Percentiles rank a stretch among this genome's conserved stretches.
Conservation (phyloP, 1,140 invertebrate genomes). For the Amphibalanus amphitrite region DNA sequence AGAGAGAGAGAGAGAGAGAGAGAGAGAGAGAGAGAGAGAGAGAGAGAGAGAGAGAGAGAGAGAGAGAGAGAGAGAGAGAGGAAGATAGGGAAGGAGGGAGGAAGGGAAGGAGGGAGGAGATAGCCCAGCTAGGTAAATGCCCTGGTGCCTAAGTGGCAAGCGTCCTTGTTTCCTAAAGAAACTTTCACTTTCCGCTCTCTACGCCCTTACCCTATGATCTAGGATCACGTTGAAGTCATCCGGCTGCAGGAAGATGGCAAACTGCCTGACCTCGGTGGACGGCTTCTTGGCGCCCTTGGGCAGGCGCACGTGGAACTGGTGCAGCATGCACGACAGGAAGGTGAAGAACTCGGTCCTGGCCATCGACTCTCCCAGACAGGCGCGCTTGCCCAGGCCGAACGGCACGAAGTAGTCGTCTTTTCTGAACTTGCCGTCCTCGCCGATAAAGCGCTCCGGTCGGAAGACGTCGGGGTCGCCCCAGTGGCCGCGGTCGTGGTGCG, state of each 20-base stretch:
- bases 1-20: no score
- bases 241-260: background rate
- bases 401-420: conserved; percentile 19
- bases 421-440: conserved; percentile 19
- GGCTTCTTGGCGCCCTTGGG: background rate
- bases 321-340: conserved; percentile 48
- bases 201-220: background rate
- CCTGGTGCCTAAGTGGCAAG: no score
- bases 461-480: conserved; percentile 51
- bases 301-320: conserved; percentile 28
- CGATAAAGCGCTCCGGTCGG: conserved; percentile 26
- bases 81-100: no score
- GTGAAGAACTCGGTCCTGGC: conserved; percentile 53
- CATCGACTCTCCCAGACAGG: conserved; percentile 56
- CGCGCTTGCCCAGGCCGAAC: conserved; percentile 32
- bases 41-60: no score
- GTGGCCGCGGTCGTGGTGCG: background rate
- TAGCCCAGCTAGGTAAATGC: no score
- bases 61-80: no score
- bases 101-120: no score
- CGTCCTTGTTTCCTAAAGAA: no score
- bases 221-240: background rate
- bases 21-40: no score
- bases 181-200: no score
- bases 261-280: background rate